A percentile compares a stretch with the other conserved stretches of the same genome.
Conservation (phyloP, 2,113 vertebrate genomes). For the Laticauda colubrina region DNA sequence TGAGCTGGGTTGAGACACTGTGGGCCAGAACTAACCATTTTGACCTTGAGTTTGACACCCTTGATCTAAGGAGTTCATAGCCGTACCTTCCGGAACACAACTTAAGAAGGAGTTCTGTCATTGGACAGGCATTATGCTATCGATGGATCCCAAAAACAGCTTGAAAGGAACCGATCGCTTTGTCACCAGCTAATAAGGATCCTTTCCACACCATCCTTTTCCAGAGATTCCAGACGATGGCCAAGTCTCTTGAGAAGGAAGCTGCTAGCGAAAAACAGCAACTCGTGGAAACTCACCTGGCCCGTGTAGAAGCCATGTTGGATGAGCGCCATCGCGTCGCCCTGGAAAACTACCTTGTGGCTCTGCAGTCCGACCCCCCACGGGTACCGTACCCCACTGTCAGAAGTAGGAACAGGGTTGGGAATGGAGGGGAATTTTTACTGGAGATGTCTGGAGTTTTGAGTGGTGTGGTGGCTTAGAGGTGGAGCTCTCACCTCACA, state of each 20-base stretch:
- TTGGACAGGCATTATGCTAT: not conserved
- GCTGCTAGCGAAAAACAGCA: conserved; percentile 97
- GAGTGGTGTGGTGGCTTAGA: too few species aligned
- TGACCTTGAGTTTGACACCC: too few species aligned
- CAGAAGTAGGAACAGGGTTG: not conserved
- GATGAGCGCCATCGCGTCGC: conserved; percentile 91
- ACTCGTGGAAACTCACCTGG: conserved; percentile 95
- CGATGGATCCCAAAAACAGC: not conserved
- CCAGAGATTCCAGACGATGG: conserved; percentile 95
- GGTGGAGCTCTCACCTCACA: too few species aligned
- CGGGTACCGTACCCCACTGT: conserved; percentile 67
- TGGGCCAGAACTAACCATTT: too few species aligned
- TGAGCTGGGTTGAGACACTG: too few species aligned
- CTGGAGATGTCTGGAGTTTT: not conserved
- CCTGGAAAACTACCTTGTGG: conserved; percentile 93
- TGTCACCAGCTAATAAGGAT: not conserved
- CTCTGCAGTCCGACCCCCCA: conserved; percentile 89
- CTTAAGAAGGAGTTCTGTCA: not conserved
- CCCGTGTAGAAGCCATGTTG: conserved; percentile 93
- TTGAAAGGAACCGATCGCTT: not conserved
- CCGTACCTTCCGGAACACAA: too few species aligned
- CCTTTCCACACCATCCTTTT: not conserved
- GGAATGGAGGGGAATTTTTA: not conserved
- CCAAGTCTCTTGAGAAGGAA: conserved; percentile 95
- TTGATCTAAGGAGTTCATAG: not conserved